These are phyloP conservation scores for Syritta pipiens DNA, from an alignment of 2,888 invertebrate species.

Conservation along the genomic window DNA sequence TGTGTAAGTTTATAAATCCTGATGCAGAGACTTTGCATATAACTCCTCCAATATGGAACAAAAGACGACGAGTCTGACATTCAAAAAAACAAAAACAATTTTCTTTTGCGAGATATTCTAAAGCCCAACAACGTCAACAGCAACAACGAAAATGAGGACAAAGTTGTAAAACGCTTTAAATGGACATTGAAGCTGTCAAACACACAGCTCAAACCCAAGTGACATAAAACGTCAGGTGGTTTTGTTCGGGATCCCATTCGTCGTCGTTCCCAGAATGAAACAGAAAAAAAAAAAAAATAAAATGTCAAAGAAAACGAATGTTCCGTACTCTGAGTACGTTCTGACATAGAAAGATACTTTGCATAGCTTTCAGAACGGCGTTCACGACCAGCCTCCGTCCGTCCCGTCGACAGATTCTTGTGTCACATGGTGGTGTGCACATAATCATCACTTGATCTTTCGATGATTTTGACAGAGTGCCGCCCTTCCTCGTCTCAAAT, in stretches of 20 bases:
- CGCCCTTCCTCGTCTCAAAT: not conserved
- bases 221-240: conserved; percentile 78
- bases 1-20: conserved; percentile 67
- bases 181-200: conserved; percentile 79
- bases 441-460: conserved; percentile 69
- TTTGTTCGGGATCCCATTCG: conserved; percentile 55
- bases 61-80: conserved; percentile 57
- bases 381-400: conserved; percentile 34
- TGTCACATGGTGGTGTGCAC: conserved; percentile 65
- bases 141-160: conserved; percentile 75
- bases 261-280: conserved; percentile 43
- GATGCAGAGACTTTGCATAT: conserved; percentile 51
- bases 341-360: conserved; percentile 57
- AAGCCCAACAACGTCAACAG: conserved; percentile 25
- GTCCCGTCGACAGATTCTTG: conserved; percentile 14
- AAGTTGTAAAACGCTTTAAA: conserved; percentile 78
- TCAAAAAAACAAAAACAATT: no score
- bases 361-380: conserved; percentile 52
- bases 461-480: conserved; percentile 69
- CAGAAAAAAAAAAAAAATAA: conserved; percentile 9
- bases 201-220: conserved; percentile 71
- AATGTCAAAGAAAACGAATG: conserved; percentile 52
- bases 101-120: conserved; percentile 28
- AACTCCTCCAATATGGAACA: conserved; percentile 44
- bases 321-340: conserved; percentile 43